phyloP scores from a whole-genome alignment of 2,113 vertebrate genomes.

The Phaethon lepturus region DNA sequence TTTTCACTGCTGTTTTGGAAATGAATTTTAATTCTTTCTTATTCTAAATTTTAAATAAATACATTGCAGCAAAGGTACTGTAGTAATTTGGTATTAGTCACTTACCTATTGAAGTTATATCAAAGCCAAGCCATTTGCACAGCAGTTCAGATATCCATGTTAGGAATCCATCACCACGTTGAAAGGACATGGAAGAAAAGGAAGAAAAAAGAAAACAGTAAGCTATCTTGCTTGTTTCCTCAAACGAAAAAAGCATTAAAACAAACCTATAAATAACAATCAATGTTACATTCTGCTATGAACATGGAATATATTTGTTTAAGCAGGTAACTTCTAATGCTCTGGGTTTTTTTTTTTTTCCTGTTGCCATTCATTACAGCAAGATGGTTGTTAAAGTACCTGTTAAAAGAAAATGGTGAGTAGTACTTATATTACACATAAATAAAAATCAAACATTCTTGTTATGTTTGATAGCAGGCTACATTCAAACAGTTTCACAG shows the following conservation, averaged over 20 bases:
- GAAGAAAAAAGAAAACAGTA: constrained; percentile 41
- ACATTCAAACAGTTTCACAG: constrained; percentile 42
- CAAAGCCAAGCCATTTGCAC: constrained; percentile 39
- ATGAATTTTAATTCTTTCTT: neutral
- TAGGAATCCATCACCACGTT: neutral
- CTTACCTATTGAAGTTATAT: constrained; percentile 74
- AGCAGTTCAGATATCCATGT: constrained; percentile 28
- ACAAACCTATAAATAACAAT: neutral
- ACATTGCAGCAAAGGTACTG: neutral
- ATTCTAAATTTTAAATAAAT: neutral
- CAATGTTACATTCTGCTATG: neutral
- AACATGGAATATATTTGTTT: neutral
- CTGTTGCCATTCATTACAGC: constrained; percentile 40
- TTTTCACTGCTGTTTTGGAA: neutral
- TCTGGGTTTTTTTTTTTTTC: neutral
- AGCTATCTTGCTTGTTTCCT: neutral
- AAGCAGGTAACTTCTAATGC: neutral
- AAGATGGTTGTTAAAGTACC: constrained; percentile 24
- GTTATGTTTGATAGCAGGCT: constrained; percentile 51
- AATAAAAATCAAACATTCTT: constrained; percentile 56
- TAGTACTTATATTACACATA: constrained; percentile 8
- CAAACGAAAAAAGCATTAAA: constrained; percentile 5
- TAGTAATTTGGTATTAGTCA: constrained; percentile 30
- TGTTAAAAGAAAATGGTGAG: constrained; percentile 45
- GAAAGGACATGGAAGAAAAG: constrained; percentile 53